A percentile compares a stretch with the other conserved stretches of the same genome.
phyloP scores from a whole-genome alignment of 1,140 invertebrate species.

The Drosophila bifasciata region DNA sequence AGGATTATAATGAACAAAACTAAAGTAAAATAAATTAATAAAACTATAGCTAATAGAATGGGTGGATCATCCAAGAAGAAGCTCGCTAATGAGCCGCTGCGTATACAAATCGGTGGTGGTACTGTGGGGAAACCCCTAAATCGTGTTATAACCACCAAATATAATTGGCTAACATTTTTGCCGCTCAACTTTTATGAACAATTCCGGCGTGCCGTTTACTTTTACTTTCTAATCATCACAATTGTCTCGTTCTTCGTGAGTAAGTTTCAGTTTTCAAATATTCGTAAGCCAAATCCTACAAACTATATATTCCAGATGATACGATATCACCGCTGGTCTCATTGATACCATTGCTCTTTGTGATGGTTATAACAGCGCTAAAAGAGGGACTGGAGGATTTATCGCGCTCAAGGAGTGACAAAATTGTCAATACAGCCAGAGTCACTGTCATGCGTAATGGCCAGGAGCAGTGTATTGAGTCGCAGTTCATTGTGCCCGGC shows the following conservation, averaged over 20 bases:
- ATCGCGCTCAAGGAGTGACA: conserved; percentile 89
- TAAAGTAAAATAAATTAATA: not conserved
- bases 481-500: conserved; percentile 87
- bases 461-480: conserved; percentile 85
- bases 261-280: conserved; percentile 80
- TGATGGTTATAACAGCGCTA: conserved; percentile 90
- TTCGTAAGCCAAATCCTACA: too few relatives aligned
- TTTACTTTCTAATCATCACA: conserved; percentile 91
- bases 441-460: conserved; percentile 87
- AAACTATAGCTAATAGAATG: not conserved
- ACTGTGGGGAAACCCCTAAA: conserved; percentile 77
- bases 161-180: conserved; percentile 91
- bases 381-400: conserved; percentile 94
- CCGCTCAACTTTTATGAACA: conserved; percentile 93
- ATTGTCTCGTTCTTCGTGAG: conserved; percentile 87
- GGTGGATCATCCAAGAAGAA: not conserved
- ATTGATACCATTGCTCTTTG: conserved; percentile 90
- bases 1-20: conserved; percentile 3
- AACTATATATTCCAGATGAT: conserved; percentile 85
- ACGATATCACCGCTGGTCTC: conserved; percentile 91
- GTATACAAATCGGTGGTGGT: conserved; percentile 43
- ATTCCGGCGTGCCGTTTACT: conserved; percentile 92
- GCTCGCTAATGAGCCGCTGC: conserved; percentile 22
- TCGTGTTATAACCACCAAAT: conserved; percentile 88
- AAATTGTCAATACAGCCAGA: conserved; percentile 88